Evolutionary conservation across 2,888 invertebrate species (phyloP).

Genomic region (Suillia variegata): DNA sequence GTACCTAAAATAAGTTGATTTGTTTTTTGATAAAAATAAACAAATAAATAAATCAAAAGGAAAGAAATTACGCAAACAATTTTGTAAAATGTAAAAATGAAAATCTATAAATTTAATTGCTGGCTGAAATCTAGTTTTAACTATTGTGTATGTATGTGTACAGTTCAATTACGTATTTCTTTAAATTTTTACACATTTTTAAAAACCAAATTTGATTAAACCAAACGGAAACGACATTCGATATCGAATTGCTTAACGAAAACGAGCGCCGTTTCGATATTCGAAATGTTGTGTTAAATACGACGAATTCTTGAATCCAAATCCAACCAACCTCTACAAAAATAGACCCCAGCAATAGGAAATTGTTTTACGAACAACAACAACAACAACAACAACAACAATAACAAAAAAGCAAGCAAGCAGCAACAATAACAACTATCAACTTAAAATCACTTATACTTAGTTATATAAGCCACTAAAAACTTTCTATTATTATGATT

Average conservation of each 20-base stretch:
- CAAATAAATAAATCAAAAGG: no score
- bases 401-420: constrained; percentile 24
- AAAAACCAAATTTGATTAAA: no score
- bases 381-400: constrained; percentile 28
- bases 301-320: no score
- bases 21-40: not conserved
- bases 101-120: not conserved
- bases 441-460: constrained; percentile 19
- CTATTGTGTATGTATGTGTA: not conserved
- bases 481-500: constrained; percentile 18
- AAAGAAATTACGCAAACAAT: no score
- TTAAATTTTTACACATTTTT: no score
- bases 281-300: no score
- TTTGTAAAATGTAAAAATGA: not conserved
- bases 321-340: no score
- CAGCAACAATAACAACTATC: constrained; percentile 12
- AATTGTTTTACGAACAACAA: no score
- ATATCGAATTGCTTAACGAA: no score
- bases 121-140: not conserved
- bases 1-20: not conserved
- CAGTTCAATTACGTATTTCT: not conserved
- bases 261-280: no score
- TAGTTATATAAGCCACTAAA: constrained; percentile 8
- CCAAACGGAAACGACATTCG: no score
- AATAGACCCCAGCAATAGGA: not conserved